These are phyloP conservation scores for Apteryx owenii DNA, from an alignment of 2,113 vertebrate species.

Conservation along the genomic window DNA sequence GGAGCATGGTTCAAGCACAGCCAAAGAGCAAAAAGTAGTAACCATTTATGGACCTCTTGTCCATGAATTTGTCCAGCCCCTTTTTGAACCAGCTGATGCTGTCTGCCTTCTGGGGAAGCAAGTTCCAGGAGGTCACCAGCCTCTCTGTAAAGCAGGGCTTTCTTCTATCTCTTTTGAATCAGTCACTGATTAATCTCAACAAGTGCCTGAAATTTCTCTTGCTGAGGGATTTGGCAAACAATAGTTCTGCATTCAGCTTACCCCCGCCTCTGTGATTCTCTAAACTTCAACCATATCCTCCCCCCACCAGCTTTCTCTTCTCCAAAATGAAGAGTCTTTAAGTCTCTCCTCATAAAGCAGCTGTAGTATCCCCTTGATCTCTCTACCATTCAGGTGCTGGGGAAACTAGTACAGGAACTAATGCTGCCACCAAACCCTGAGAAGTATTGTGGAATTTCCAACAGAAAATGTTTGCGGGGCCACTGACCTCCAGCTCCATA, in stretches of 20 bases:
- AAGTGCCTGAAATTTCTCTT: not conserved
- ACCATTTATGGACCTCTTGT: not conserved
- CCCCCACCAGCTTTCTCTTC: not conserved
- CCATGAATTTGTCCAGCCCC: not conserved
- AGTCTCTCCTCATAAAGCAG: slow-evolving; percentile 10
- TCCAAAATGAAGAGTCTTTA: not conserved
- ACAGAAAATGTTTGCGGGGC: not conserved
- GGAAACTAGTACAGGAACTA: not conserved
- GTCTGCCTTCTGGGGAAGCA: not conserved
- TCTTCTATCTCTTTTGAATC: not conserved
- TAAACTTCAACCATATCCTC: not conserved
- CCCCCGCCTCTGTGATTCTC: not conserved
- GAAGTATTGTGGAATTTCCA: not conserved
- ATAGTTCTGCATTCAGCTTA: not conserved
- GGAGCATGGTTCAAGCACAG: not conserved
- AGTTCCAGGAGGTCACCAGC: not conserved
- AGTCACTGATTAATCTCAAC: not conserved
- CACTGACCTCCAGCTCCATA: not conserved
- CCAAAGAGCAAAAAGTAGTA: not conserved
- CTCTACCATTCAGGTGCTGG: not conserved
- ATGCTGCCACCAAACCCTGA: not conserved
- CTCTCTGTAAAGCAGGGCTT: not conserved
- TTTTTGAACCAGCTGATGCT: not conserved
- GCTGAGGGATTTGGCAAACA: not conserved
- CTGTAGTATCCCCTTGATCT: slow-evolving; percentile 38